Evolutionary conservation across 1,140 invertebrate species (phyloP).

Genomic region (Aphelenchoides avenae): DNA sequence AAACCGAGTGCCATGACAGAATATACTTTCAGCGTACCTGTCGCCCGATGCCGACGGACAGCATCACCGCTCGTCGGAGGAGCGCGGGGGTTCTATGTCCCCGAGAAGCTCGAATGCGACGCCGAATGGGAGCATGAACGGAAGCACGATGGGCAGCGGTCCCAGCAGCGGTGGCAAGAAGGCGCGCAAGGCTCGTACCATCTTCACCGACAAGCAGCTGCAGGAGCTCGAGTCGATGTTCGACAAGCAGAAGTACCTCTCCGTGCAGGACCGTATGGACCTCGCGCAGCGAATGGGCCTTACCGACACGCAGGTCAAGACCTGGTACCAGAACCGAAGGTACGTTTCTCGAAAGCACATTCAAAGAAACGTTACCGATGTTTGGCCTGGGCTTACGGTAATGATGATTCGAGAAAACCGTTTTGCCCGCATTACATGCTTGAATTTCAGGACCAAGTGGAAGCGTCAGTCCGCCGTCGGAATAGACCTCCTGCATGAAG

Average conservation of each 20-base stretch:
- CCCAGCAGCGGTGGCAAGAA: conserved; percentile 69
- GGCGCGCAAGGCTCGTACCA: conserved; percentile 90
- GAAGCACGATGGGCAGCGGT: neutral
- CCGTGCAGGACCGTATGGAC: conserved; percentile 96
- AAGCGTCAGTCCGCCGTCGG: conserved; percentile 96
- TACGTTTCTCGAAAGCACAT: conserved; percentile 64
- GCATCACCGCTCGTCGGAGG: conserved; percentile 2
- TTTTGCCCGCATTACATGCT: neutral
- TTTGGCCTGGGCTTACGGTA: too few species aligned
- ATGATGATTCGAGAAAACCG: neutral
- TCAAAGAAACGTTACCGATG: too few species aligned
- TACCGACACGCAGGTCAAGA: conserved; percentile 97
- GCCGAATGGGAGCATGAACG: neutral
- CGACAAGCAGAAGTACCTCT: conserved; percentile 94
- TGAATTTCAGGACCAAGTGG: conserved; percentile 90
- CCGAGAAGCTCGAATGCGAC: conserved; percentile 1
- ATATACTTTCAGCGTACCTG: neutral
- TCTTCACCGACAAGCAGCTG: conserved; percentile 95
- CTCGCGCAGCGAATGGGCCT: conserved; percentile 88
- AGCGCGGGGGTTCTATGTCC: neutral
- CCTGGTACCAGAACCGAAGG: conserved; percentile 98
- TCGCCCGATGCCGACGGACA: neutral
- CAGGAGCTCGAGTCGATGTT: conserved; percentile 87
- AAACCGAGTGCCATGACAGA: too few species aligned
- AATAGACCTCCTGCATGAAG: conserved; percentile 87